Evolutionary conservation across 2,888 invertebrate species (phyloP).

Genomic region (Orchestes rusci): DNA sequence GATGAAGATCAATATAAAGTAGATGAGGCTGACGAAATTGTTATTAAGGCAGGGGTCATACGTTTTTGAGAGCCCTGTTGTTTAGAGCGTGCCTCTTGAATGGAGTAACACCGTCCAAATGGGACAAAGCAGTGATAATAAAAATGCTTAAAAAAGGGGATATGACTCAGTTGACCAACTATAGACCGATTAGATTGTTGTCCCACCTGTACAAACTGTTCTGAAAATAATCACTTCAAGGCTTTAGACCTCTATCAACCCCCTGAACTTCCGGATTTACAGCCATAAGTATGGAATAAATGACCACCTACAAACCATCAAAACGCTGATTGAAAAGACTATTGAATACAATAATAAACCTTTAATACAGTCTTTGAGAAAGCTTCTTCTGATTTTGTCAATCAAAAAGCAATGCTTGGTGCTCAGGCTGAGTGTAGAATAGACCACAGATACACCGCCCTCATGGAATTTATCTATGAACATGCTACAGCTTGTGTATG

Average conservation of each 20-base stretch:
- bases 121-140: neutral
- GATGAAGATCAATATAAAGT: neutral
- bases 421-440: too few species aligned
- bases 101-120: conserved; percentile 1
- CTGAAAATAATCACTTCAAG: neutral
- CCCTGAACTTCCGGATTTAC: neutral
- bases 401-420: too few species aligned
- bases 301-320: conserved; percentile 3
- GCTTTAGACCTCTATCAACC: neutral
- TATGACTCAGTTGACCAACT: too few species aligned
- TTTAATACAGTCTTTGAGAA: too few species aligned
- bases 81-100: conserved; percentile 1
- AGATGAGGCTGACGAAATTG: neutral
- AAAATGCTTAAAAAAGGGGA: too few species aligned
- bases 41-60: neutral
- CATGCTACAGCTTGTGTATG: too few species aligned
- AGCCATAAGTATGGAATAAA: conserved; percentile 4
- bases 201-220: too few species aligned
- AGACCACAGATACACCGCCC: too few species aligned
- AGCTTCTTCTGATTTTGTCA: too few species aligned
- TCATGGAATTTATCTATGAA: too few species aligned
- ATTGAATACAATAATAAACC: neutral
- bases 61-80: neutral
- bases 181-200: too few species aligned
- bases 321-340: neutral